These are phyloP conservation scores for Drosophila bipectinata DNA, from an alignment of 1,140 invertebrate genomes.

Conservation along the genomic window DNA sequence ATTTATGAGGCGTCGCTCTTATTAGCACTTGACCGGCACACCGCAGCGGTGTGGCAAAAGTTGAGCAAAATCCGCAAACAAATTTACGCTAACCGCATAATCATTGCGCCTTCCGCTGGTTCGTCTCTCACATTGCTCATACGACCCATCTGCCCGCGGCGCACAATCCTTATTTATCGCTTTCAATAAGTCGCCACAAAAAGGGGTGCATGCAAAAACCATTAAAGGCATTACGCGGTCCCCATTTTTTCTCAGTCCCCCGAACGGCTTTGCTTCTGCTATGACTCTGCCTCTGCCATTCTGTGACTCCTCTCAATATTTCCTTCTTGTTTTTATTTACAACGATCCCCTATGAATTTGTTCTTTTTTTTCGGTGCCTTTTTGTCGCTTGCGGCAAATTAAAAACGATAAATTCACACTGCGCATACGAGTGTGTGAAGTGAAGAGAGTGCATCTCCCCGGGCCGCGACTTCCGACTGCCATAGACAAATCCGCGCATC, in stretches of 20 bases:
- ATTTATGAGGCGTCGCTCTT: constrained; percentile 42
- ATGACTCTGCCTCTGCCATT: not conserved
- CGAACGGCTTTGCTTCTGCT: no score
- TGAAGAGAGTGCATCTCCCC: constrained; percentile 39
- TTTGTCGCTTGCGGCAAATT: constrained; percentile 74
- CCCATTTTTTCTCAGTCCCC: constrained; percentile 69
- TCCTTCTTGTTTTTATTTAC: constrained; percentile 43
- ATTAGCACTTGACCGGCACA: constrained; percentile 43
- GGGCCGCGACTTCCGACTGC: constrained; percentile 40
- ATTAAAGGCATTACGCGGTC: constrained; percentile 77
- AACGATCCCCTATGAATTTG: constrained; percentile 23
- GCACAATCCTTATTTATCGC: constrained; percentile 82
- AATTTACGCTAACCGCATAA: constrained; percentile 78
- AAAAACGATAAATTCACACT: constrained; percentile 82
- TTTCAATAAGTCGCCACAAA: constrained; percentile 78
- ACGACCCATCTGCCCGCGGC: constrained; percentile 50
- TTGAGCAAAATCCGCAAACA: constrained; percentile 64
- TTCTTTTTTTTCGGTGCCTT: constrained; percentile 33
- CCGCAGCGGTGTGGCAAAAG: constrained; percentile 16
- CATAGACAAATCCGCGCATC: constrained; percentile 76
- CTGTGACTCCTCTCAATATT: constrained; percentile 22
- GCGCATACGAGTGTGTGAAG: constrained; percentile 52
- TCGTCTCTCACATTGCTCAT: constrained; percentile 45
- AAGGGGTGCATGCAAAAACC: constrained; percentile 63
- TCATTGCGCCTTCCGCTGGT: constrained; percentile 56